These are phyloP conservation scores for Orbicella faveolata DNA, from an alignment of 64 coral and sea anemone species.

Conservation along the genomic window DNA sequence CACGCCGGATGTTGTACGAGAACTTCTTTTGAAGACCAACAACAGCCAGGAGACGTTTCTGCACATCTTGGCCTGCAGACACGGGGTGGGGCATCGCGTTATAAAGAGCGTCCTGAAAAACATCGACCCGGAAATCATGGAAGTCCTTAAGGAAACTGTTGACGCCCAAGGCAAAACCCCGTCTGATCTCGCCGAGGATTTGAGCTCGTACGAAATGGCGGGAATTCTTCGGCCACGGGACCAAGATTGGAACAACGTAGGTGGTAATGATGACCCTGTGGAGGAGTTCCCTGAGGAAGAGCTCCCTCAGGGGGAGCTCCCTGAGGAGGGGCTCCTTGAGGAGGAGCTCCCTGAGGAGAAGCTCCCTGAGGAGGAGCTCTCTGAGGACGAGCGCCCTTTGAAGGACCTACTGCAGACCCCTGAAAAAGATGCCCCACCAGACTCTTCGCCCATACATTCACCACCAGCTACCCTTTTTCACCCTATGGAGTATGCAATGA, in stretches of 20 bases:
- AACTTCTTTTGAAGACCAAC: constrained; percentile 29
- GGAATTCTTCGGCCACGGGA: constrained; percentile 19
- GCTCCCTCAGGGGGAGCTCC: too few species aligned
- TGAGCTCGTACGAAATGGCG: constrained; percentile 26
- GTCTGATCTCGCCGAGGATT: constrained; percentile 31
- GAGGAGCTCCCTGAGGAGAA: too few species aligned
- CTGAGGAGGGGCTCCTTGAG: too few species aligned
- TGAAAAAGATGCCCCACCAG: neutral
- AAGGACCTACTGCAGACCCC: neutral
- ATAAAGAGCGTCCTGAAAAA: constrained; percentile 6
- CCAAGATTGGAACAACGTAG: neutral
- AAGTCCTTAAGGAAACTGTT: neutral
- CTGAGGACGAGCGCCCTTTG: neutral
- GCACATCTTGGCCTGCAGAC: constrained; percentile 25
- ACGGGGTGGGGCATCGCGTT: constrained; percentile 8
- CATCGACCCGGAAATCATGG: constrained; percentile 37
- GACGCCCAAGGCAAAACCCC: neutral
- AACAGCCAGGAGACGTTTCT: constrained; percentile 12
- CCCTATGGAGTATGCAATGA: neutral
- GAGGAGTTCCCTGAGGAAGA: neutral
- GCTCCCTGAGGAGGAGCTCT: too few species aligned
- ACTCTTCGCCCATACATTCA: neutral
- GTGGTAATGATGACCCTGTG: neutral
- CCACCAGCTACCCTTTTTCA: constrained; percentile 1
- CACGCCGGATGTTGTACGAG: neutral